These are phyloP conservation scores for Latrodectus hesperus DNA, from an alignment of 2,888 invertebrate genomes.

Conservation along the genomic window DNA sequence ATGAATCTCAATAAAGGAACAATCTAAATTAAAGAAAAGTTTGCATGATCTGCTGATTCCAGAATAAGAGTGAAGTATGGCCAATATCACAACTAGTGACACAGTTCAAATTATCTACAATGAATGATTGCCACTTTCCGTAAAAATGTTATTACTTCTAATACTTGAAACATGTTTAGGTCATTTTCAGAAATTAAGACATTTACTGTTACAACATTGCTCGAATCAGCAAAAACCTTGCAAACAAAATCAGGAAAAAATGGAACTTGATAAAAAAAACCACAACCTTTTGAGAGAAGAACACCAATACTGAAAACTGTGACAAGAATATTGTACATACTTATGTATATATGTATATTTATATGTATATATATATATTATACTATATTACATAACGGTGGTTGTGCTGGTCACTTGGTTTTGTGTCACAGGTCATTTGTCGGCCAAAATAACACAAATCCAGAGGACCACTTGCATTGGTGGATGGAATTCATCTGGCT, in stretches of 20 bases:
- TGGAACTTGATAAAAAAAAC: conserved; percentile 54
- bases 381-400: conserved; percentile 35
- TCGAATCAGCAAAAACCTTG: conserved; percentile 25
- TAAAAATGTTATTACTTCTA: not conserved
- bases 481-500: conserved; percentile 57
- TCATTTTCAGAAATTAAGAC: not conserved
- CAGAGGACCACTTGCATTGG: conserved; percentile 49
- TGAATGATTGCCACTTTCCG: not conserved
- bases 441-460: conserved; percentile 42
- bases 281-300: conserved; percentile 58
- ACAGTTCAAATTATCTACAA: not conserved
- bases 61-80: conserved; percentile 12
- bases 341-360: not conserved
- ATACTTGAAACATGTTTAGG: not conserved
- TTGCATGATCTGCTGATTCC: conserved; percentile 38
- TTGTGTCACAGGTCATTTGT: conserved; percentile 22
- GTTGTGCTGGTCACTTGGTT: conserved; percentile 42
- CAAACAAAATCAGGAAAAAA: conserved; percentile 24
- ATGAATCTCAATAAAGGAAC: conserved; percentile 52
- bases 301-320: conserved; percentile 48
- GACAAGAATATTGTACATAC: conserved; percentile 1
- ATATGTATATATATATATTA: not conserved
- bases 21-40: conserved; percentile 40
- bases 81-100: conserved; percentile 39
- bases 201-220: not conserved